phyloP scores from a whole-genome alignment of 2,888 invertebrate genomes.

The Cephonodes hylas region DNA sequence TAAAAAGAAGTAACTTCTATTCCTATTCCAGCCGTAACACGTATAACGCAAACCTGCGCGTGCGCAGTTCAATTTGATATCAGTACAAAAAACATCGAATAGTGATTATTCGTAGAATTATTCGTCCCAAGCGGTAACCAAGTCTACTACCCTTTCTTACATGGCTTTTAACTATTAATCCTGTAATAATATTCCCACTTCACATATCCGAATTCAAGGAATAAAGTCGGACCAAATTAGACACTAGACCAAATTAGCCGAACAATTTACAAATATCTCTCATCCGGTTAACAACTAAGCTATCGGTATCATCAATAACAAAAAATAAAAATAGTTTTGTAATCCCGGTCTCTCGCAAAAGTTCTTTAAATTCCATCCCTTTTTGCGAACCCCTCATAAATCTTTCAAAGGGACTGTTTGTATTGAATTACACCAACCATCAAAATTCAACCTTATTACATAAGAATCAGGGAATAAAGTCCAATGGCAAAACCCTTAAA shows the following conservation, averaged over 20 bases:
- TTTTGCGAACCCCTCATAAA: slow-evolving; percentile 7
- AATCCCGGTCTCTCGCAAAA: neutral
- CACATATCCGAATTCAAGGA: too few relatives aligned
- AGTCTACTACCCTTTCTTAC: too few relatives aligned
- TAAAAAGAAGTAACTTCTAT: too few relatives aligned
- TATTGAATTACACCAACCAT: too few relatives aligned
- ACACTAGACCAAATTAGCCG: neutral
- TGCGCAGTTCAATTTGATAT: too few relatives aligned
- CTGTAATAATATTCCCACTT: too few relatives aligned
- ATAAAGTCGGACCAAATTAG: neutral
- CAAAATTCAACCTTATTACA: neutral
- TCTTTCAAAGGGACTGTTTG: slow-evolving; percentile 8
- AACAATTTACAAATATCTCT: neutral
- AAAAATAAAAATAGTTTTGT: neutral
- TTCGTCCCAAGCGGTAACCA: too few relatives aligned
- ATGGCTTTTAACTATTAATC: too few relatives aligned
- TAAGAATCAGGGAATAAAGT: neutral
- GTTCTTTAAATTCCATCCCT: slow-evolving; percentile 10
- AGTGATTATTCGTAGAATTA: too few relatives aligned
- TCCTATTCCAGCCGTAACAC: too few relatives aligned
- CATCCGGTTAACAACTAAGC: neutral
- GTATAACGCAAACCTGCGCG: too few relatives aligned
- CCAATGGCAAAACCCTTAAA: neutral
- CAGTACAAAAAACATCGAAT: too few relatives aligned
- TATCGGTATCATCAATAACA: neutral